Percentiles rank a stretch among this genome's conserved stretches.
Evolutionary conservation across 2,113 vertebrate genomes (phyloP).

Genomic region (Sminthopsis crassicaudata): DNA sequence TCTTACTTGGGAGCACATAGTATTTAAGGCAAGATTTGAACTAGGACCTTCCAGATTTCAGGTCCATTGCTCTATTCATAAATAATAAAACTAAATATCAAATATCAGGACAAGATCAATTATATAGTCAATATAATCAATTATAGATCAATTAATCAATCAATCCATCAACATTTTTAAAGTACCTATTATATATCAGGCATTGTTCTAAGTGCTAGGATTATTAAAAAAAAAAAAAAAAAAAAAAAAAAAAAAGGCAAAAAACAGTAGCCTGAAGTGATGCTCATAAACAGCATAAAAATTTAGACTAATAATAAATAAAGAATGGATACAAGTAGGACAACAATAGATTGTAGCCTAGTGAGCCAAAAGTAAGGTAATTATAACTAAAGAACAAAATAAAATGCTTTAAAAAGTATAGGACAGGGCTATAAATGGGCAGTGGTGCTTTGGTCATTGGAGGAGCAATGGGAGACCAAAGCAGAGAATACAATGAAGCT

Average conservation of each 20-base stretch:
- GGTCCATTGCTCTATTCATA: too few relatives aligned
- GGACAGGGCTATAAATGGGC: too few relatives aligned
- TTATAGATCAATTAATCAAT: neutral
- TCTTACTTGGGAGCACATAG: too few relatives aligned
- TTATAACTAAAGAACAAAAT: neutral
- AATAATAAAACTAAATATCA: too few relatives aligned
- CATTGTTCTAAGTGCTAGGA: neutral
- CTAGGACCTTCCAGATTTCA: too few relatives aligned
- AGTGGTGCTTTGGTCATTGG: neutral
- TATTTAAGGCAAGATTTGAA: too few relatives aligned
- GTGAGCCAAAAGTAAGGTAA: neutral
- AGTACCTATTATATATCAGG: neutral
- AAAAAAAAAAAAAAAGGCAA: neutral
- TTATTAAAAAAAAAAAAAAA: too few relatives aligned
- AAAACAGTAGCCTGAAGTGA: neutral
- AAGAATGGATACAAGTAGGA: neutral
- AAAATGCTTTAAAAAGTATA: neutral
- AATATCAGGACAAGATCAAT: neutral
- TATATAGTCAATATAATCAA: too few relatives aligned
- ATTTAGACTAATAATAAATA: neutral
- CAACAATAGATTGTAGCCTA: neutral
- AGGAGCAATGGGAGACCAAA: neutral
- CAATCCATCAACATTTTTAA: neutral
- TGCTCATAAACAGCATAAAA: neutral
- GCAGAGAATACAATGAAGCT: neutral